Conservation (phyloP, 1,140 invertebrate species). For the Nasonia giraulti region DNA sequence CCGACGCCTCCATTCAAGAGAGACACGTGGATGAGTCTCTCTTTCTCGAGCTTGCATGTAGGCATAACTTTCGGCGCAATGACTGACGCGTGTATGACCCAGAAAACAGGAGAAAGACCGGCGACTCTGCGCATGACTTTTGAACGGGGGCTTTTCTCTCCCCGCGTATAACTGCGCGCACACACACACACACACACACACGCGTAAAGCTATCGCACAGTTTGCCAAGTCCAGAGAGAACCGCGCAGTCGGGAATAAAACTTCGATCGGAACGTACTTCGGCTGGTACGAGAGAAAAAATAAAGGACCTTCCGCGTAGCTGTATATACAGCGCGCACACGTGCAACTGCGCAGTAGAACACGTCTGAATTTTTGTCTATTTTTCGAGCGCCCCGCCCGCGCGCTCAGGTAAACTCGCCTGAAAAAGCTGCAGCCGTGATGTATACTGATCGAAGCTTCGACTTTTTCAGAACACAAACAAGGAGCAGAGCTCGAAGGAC, state of each 20-base stretch:
- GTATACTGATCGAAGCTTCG: background rate
- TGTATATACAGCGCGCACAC: too few relatives aligned
- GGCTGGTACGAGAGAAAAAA: too few relatives aligned
- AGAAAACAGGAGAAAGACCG: background rate
- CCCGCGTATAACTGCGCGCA: background rate
- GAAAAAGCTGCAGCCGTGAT: background rate
- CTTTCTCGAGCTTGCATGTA: background rate
- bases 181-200: background rate
- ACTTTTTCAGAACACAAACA: constrained; percentile 35
- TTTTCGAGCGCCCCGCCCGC: too few relatives aligned
- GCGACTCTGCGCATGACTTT: background rate
- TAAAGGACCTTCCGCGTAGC: too few relatives aligned
- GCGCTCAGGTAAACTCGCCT: background rate
- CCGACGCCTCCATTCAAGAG: background rate
- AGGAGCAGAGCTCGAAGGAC: constrained; percentile 66
- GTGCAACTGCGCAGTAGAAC: too few relatives aligned
- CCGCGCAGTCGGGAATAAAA: too few relatives aligned
- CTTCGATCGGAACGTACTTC: too few relatives aligned
- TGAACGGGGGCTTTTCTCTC: background rate
- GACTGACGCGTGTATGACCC: background rate
- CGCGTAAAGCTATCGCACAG: too few relatives aligned
- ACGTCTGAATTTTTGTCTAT: too few relatives aligned
- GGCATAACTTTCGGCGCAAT: background rate
- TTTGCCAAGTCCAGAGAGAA: too few relatives aligned
- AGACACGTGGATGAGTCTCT: constrained; percentile 1